Conservation (phyloP, 1,140 invertebrate species). For the Pteromalus puparum region DNA sequence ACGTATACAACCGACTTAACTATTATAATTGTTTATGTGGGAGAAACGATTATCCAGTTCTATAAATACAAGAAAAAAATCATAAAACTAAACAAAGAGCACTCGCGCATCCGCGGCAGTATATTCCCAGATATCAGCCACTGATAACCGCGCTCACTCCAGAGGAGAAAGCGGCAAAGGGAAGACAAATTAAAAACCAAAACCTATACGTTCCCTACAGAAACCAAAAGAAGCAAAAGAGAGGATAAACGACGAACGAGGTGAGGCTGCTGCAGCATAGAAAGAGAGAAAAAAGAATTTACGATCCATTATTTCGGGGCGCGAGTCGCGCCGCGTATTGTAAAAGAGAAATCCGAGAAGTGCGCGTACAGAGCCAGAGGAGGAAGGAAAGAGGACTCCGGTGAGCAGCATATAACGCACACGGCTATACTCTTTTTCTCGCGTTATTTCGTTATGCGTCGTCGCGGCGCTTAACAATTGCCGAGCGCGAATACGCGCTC, state of each 20-base stretch:
- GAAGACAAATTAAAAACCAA: not conserved
- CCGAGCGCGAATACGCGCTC: slow-evolving; percentile 9
- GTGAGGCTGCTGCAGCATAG: not conserved
- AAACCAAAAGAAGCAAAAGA: not conserved
- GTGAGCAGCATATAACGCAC: not conserved
- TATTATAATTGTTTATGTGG: no score
- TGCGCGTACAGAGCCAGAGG: not conserved
- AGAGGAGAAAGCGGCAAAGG: not conserved
- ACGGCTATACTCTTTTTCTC: not conserved
- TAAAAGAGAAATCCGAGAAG: not conserved
- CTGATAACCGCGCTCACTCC: slow-evolving; percentile 2
- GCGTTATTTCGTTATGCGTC: slow-evolving; percentile 29
- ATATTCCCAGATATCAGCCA: slow-evolving; percentile 3
- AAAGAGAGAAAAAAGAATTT: slow-evolving; percentile 20
- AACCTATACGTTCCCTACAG: not conserved
- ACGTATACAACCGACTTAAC: no score
- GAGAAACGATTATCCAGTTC: no score
- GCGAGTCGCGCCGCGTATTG: not conserved
- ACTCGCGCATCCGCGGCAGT: no score
- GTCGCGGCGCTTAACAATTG: slow-evolving; percentile 41
- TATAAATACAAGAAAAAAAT: no score
- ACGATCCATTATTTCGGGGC: slow-evolving; percentile 15
- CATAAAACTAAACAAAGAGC: no score
- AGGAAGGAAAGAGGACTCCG: not conserved
- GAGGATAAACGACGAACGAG: not conserved